These are phyloP conservation scores for Harlomillsia oculata DNA, from an alignment of 1,140 invertebrate species.

Conservation along the genomic window DNA sequence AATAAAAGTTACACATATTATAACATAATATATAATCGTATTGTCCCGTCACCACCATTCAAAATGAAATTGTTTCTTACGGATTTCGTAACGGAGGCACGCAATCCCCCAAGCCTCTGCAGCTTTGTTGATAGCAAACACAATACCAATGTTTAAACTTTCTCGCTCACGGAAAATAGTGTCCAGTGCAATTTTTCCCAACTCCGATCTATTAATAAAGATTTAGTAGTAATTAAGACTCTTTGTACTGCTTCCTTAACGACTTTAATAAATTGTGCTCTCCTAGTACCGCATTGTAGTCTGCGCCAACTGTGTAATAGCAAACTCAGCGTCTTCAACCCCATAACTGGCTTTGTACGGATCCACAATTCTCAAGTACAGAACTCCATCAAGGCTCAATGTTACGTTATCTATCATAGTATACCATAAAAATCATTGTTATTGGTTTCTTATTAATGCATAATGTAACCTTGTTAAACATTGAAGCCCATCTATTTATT, in stretches of 20 bases:
- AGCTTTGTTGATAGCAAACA: slow-evolving; percentile 95
- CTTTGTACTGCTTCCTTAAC: background rate
- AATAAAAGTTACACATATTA: background rate
- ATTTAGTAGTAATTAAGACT: background rate
- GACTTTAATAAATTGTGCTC: background rate
- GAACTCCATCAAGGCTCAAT: slow-evolving; percentile 89
- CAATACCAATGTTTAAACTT: slow-evolving; percentile 88
- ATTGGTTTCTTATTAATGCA: background rate
- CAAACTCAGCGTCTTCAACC: slow-evolving; percentile 98
- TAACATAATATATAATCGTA: background rate
- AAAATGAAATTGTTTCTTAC: slow-evolving; percentile 50
- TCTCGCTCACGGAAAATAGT: slow-evolving; percentile 94
- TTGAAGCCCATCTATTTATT: slow-evolving; percentile 11
- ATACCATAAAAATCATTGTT: slow-evolving; percentile 5
- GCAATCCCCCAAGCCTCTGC: slow-evolving; percentile 94
- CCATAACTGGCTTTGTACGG: slow-evolving; percentile 95
- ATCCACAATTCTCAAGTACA: slow-evolving; percentile 89
- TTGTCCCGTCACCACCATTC: background rate
- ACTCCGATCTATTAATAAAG: slow-evolving; percentile 60
- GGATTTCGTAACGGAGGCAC: slow-evolving; percentile 96
- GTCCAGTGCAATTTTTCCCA: slow-evolving; percentile 96
- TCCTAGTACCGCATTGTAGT: slow-evolving; percentile 92
- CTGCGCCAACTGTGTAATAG: slow-evolving; percentile 95
- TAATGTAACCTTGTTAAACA: background rate
- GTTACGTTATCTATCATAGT: slow-evolving; percentile 78